phyloP scores from a whole-genome alignment of 2,888 invertebrate genomes.

The Parnassius mnemosyne region DNA sequence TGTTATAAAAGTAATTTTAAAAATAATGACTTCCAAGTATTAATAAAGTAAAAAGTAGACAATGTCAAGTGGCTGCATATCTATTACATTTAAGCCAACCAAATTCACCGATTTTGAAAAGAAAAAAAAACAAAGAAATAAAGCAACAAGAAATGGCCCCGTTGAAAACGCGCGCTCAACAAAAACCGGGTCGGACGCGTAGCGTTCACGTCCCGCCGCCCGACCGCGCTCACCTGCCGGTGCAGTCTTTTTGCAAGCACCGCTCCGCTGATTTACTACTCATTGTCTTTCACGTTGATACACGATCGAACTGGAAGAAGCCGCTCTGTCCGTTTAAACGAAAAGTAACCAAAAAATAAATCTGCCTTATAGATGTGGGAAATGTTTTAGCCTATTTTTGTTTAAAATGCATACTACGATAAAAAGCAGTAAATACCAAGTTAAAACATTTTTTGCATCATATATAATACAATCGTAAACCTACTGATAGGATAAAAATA shows the following conservation, averaged over 20 bases:
- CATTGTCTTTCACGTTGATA: slow-evolving; percentile 36
- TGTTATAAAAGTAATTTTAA: no score
- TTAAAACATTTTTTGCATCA: no score
- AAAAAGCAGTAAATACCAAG: neutral
- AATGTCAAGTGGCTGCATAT: neutral
- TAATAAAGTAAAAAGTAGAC: no score
- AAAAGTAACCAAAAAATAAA: slow-evolving; percentile 20
- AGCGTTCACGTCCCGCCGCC: slow-evolving; percentile 11
- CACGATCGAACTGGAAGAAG: slow-evolving; percentile 29
- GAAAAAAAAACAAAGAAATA: slow-evolving; percentile 7
- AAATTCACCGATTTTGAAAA: neutral
- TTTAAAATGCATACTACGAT: neutral
- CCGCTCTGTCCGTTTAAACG: slow-evolving; percentile 23
- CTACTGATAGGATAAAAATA: no score
- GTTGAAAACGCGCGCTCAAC: slow-evolving; percentile 7
- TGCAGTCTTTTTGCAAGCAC: slow-evolving; percentile 22
- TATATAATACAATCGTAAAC: no score
- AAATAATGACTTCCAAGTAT: no score
- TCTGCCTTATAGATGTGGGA: slow-evolving; percentile 9
- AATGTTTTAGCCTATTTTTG: slow-evolving; percentile 4
- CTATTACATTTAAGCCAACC: neutral
- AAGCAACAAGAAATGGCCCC: slow-evolving; percentile 12
- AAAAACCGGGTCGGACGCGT: slow-evolving; percentile 2
- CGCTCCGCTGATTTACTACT: slow-evolving; percentile 40
- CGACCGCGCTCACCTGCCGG: slow-evolving; percentile 21